These are phyloP conservation scores for Patiria miniata DNA, from an alignment of 35 echinoderm and acorn worm species.

Conservation along the genomic window DNA sequence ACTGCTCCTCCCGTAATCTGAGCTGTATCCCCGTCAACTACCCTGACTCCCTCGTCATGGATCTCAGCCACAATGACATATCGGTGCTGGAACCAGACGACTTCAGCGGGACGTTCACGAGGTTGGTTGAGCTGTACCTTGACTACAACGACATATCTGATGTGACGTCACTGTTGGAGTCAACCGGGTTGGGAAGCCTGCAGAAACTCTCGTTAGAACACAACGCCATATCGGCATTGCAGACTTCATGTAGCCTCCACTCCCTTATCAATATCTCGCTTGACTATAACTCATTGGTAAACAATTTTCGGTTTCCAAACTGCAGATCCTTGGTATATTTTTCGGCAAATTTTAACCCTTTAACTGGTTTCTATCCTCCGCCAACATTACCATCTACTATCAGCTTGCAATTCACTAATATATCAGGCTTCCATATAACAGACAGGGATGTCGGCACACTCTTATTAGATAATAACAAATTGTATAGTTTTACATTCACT, in stretches of 20 bases:
- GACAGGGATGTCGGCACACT: neutral
- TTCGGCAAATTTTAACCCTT: neutral
- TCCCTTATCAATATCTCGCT: neutral
- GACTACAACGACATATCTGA: neutral
- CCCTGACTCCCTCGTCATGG: slow-evolving; percentile 29
- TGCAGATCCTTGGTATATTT: neutral
- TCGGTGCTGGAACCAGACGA: neutral
- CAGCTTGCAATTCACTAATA: neutral
- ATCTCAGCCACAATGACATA: slow-evolving; percentile 14
- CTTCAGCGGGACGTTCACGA: neutral
- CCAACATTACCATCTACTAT: neutral
- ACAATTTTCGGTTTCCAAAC: neutral
- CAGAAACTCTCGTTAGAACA: neutral
- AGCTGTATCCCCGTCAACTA: slow-evolving; percentile 31
- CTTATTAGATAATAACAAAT: neutral
- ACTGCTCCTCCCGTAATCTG: slow-evolving; percentile 10
- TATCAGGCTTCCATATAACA: neutral
- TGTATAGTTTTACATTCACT: neutral
- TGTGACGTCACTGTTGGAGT: neutral
- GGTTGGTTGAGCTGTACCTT: neutral
- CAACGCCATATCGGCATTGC: neutral
- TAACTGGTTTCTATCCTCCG: neutral
- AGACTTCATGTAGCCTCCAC: neutral
- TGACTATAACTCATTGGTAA: neutral
- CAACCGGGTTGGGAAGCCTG: neutral